Evolutionary conservation across 2,888 invertebrate species (phyloP).

Genomic region (Colostygia pectinataria): DNA sequence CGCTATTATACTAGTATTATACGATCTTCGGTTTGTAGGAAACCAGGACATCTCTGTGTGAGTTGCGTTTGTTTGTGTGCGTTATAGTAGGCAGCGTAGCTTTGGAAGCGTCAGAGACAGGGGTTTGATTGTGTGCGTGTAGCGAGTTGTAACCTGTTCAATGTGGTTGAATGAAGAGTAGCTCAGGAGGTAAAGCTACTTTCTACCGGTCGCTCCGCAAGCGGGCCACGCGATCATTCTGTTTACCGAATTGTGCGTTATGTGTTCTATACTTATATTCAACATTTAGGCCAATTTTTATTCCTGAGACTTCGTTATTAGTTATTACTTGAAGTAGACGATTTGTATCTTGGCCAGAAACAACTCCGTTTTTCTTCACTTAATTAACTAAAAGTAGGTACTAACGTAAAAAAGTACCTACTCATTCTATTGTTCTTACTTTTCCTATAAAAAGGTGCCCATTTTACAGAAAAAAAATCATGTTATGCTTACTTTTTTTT

Average conservation of each 20-base stretch:
- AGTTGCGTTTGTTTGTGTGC: conserved; percentile 40
- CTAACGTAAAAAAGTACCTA: too few relatives aligned
- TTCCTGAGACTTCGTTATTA: too few relatives aligned
- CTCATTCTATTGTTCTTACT: too few relatives aligned
- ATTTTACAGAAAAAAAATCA: too few relatives aligned
- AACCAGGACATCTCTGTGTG: conserved; percentile 39
- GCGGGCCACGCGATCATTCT: conserved; percentile 55
- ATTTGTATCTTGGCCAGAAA: too few relatives aligned
- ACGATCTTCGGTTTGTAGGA: background rate
- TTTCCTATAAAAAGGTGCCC: too few relatives aligned
- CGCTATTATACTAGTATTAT: too few relatives aligned
- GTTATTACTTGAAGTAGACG: too few relatives aligned
- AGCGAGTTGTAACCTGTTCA: conserved; percentile 75
- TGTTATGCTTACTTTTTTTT: too few relatives aligned
- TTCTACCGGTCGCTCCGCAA: conserved; percentile 67
- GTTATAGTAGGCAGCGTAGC: conserved; percentile 23
- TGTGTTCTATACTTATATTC: conserved; percentile 23
- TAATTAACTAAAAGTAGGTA: too few relatives aligned
- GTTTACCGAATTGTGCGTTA: conserved; percentile 52
- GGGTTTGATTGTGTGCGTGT: conserved; percentile 53
- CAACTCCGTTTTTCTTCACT: too few relatives aligned
- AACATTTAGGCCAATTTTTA: background rate
- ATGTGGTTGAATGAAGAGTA: conserved; percentile 77
- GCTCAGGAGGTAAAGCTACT: conserved; percentile 78
- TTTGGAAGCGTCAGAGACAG: conserved; percentile 35